A percentile compares a stretch with the other conserved stretches of the same genome.
Evolutionary conservation across 2,888 invertebrate genomes (phyloP).

Genomic region (Cephonodes hylas): DNA sequence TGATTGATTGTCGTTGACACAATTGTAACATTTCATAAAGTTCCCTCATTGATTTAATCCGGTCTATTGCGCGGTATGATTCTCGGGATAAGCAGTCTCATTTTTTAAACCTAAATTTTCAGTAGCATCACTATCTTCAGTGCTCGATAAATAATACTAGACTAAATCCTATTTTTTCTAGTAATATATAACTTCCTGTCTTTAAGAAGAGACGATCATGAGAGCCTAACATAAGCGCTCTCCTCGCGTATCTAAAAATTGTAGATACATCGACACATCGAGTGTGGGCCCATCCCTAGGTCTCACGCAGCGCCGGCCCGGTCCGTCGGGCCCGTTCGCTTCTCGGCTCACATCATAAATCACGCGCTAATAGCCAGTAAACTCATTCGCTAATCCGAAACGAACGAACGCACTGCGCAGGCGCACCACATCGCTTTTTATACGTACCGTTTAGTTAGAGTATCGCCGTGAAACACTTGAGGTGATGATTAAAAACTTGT

Average conservation of each 20-base stretch:
- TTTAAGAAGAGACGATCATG: too few relatives aligned
- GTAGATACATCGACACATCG: constrained; percentile 30
- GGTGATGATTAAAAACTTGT: not conserved
- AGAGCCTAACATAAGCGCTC: not conserved
- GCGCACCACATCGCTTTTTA: constrained; percentile 6
- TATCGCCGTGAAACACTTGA: not conserved
- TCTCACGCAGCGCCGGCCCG: constrained; percentile 68
- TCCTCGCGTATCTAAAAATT: not conserved
- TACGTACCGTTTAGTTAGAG: constrained; percentile 6
- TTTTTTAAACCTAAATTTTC: too few relatives aligned
- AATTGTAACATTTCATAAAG: too few relatives aligned
- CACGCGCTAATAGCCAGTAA: constrained; percentile 76
- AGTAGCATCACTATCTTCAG: too few relatives aligned
- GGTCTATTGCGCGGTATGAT: too few relatives aligned
- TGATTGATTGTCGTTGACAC: too few relatives aligned
- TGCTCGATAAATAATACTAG: too few relatives aligned
- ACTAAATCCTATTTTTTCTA: too few relatives aligned
- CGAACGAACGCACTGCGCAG: constrained; percentile 46
- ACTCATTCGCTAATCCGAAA: constrained; percentile 77
- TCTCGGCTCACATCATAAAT: constrained; percentile 73
- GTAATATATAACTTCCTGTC: too few relatives aligned
- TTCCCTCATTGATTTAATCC: too few relatives aligned
- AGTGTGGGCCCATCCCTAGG: constrained; percentile 40
- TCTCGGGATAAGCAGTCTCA: too few relatives aligned
- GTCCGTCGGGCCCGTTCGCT: constrained; percentile 57